Conservation (phyloP, 2,888 invertebrate genomes). For the Catocala fraxini region DNA sequence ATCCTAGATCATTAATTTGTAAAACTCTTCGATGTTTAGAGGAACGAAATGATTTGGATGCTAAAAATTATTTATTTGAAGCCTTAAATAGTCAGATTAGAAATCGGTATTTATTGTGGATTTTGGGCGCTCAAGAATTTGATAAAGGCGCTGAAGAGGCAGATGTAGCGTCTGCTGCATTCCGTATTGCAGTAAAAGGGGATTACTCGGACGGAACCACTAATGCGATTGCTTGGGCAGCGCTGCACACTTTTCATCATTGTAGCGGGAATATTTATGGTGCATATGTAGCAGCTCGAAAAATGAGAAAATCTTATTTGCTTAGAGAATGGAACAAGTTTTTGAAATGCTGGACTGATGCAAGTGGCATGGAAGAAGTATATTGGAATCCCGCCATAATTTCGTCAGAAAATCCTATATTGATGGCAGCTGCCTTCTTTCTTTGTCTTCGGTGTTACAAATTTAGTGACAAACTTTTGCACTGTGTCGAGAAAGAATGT, state of each 20-base stretch:
- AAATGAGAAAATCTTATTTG: constrained; percentile 77
- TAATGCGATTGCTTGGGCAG: constrained; percentile 80
- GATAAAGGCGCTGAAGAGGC: constrained; percentile 59
- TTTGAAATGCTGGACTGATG: constrained; percentile 68
- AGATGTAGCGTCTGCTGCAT: constrained; percentile 66
- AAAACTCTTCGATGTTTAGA: constrained; percentile 74
- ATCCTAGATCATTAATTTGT: constrained; percentile 69
- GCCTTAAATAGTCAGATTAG: constrained; percentile 64
- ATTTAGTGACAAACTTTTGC: constrained; percentile 68
- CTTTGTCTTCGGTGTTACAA: constrained; percentile 76
- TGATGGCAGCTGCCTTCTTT: constrained; percentile 80
- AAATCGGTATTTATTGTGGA: constrained; percentile 77
- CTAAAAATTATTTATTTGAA: constrained; percentile 62
- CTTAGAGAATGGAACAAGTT: constrained; percentile 71
- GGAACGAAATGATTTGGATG: constrained; percentile 62
- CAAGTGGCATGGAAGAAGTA: constrained; percentile 78
- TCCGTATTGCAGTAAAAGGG: constrained; percentile 76
- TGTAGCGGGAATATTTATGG: constrained; percentile 58
- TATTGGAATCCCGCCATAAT: constrained; percentile 72
- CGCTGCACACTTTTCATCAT: constrained; percentile 74
- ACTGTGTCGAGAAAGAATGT: constrained; percentile 71
- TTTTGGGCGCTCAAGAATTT: constrained; percentile 71
- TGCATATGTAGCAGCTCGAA: constrained; percentile 73
- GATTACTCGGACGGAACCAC: constrained; percentile 74
- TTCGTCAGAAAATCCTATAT: constrained; percentile 64